phyloP scores from a whole-genome alignment of 2,888 invertebrate genomes.

The Drosophila prostipennis region DNA sequence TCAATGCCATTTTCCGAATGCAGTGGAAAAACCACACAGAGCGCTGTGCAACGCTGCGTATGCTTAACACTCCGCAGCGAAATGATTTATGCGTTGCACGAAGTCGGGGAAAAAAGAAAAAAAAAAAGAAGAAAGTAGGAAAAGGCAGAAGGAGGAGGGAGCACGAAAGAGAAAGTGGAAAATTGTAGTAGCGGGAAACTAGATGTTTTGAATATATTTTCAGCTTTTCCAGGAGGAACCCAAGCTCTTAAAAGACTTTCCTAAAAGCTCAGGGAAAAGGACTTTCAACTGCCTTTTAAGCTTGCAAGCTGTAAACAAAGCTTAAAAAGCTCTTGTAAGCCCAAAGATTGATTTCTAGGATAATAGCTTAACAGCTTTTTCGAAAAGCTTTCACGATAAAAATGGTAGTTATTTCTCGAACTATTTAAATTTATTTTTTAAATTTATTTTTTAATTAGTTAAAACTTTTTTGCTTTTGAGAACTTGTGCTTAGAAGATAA shows the following conservation, averaged over 20 bases:
- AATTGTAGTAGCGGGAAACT: slow-evolving; percentile 4
- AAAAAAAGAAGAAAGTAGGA: background rate
- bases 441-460: background rate
- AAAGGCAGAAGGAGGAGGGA: background rate
- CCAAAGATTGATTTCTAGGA: background rate
- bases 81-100: slow-evolving; percentile 20
- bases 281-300: background rate
- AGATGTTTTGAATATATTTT: background rate
- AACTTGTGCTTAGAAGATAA: no score
- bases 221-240: slow-evolving; percentile 8
- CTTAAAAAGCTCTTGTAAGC: background rate
- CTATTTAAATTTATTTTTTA: background rate
- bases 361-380: background rate
- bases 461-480: no score
- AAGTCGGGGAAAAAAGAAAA: background rate
- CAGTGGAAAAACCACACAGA: slow-evolving; percentile 16
- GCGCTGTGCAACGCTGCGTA: slow-evolving; percentile 30
- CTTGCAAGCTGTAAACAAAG: background rate
- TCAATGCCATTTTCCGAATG: slow-evolving; percentile 18
- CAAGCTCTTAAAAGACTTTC: background rate
- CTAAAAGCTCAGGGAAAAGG: no score
- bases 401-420: background rate
- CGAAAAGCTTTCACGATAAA: background rate
- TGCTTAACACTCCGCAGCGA: slow-evolving; percentile 9
- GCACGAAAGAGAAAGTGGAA: background rate